Evolutionary conservation across 2,113 vertebrate genomes (phyloP), one percentile per base, ranked within the genome.

Genomic region (Peromyscus californicus): DNA sequence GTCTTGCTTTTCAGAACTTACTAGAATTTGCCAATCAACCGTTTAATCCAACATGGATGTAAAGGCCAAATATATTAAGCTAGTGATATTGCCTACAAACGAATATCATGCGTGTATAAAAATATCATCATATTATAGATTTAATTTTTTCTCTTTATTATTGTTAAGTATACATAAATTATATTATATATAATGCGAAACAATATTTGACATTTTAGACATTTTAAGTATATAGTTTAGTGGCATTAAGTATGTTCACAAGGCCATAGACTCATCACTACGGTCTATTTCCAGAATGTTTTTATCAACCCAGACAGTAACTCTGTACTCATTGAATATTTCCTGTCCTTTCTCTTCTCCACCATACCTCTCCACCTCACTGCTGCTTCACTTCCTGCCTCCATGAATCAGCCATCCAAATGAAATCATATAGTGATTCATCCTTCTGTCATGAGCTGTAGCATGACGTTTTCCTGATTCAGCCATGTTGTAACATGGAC

Each of bases 61-160:
- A 33, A 54, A 22, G 12, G 12, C 3, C 33, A n/a, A 83, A 19
- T 54, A 15, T 67, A 69, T 63, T 94, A 93, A 85, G 5, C 65
- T 72, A 74, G 54, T 57, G 26, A 33, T 74, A 0, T 51, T 90
- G 65, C 48, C 39, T 90, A 79, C 10, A 57, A 90, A 93, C 48
- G 0, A 87, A 69, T 36, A 21, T 10, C 33, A 80, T 48, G 69
- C 51, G 57, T 54, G 67, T 88, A 21, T 89, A 67, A 63, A 88
- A 88, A 78, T 59, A 48, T 54, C 70, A 78, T 22, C 11, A 48
- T 61, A 67, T 65, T 54, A 19, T 74, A 78, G 19, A 29, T 92
- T 75, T 61, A 57, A 83, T 69, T 75, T 90, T 65, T 26, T 33
- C 29, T 94, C 91, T 91, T 69, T 42, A 70, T 74, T 89, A 26